phyloP scores from a whole-genome alignment of 2,113 vertebrate genomes.

The Xyliphius kryptos region DNA sequence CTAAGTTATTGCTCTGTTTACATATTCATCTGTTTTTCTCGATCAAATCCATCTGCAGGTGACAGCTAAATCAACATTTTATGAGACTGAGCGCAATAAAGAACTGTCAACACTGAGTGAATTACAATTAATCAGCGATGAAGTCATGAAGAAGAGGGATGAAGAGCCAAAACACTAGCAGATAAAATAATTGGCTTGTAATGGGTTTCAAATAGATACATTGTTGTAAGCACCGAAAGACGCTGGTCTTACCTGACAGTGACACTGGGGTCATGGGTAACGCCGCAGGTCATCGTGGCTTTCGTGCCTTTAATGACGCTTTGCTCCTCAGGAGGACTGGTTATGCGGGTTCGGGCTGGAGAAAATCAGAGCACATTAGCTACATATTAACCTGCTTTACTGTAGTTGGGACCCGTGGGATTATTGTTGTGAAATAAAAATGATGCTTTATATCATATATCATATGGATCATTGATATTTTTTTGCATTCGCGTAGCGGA shows the following conservation, averaged over 20 bases:
- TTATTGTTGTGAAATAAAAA: no score
- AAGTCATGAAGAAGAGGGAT: neutral
- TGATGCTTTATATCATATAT: no score
- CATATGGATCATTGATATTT: no score
- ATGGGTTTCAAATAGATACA: no score
- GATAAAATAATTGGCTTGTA: no score
- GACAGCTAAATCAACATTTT: constrained; percentile 62
- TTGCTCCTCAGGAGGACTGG: constrained; percentile 83
- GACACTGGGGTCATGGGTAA: constrained; percentile 87
- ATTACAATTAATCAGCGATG: constrained; percentile 20
- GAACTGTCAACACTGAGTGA: constrained; percentile 19
- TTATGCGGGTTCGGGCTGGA: constrained; percentile 89
- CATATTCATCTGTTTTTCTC: constrained; percentile 68
- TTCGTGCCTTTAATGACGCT: constrained; percentile 98
- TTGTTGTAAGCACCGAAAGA: no score
- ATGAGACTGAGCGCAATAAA: constrained; percentile 37
- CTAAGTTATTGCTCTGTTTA: constrained; percentile 71
- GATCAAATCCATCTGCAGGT: constrained; percentile 68
- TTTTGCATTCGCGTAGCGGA: no score
- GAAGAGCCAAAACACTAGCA: neutral
- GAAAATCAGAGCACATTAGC: constrained; percentile 39
- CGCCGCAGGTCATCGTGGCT: constrained; percentile 87
- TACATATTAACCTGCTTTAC: no score
- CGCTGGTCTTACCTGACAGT: constrained; percentile 69
- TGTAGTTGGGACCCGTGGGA: no score